phyloP scores from a whole-genome alignment of 1,140 invertebrate species.

The Tachypleus tridentatus region DNA sequence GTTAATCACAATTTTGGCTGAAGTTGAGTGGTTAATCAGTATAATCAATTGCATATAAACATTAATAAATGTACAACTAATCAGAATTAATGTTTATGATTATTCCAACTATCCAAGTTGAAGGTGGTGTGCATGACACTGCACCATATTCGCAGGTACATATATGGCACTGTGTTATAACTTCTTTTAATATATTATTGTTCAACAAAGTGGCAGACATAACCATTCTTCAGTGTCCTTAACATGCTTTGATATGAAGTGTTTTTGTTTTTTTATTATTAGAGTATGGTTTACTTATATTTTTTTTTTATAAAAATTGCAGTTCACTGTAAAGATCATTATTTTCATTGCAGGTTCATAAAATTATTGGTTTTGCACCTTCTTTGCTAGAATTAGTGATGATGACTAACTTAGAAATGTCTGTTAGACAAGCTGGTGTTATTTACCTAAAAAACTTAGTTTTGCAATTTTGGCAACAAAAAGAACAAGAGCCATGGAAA shows the following conservation, averaged over 20 bases:
- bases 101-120: too few species aligned
- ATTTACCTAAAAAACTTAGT: conserved; percentile 96
- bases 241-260: background rate
- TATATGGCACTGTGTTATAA: too few species aligned
- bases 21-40: too few species aligned
- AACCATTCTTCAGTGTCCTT: too few species aligned
- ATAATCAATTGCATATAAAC: too few species aligned
- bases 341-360: conserved; percentile 57
- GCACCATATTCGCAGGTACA: too few species aligned
- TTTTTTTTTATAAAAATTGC: conserved; percentile 8
- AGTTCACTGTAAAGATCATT: background rate
- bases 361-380: conserved; percentile 92
- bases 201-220: too few species aligned
- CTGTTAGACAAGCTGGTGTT: conserved; percentile 85
- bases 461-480: conserved; percentile 73
- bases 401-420: conserved; percentile 66
- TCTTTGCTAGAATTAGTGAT: conserved; percentile 85
- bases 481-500: conserved; percentile 56
- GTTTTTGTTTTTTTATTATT: background rate
- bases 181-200: too few species aligned
- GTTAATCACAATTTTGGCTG: too few species aligned
- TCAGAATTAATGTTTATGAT: too few species aligned
- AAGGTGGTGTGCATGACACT: too few species aligned
- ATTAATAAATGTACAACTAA: too few species aligned
- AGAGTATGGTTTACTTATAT: background rate